phyloP scores from a whole-genome alignment of 1,140 invertebrate species.

The Potamilus streckersoni region DNA sequence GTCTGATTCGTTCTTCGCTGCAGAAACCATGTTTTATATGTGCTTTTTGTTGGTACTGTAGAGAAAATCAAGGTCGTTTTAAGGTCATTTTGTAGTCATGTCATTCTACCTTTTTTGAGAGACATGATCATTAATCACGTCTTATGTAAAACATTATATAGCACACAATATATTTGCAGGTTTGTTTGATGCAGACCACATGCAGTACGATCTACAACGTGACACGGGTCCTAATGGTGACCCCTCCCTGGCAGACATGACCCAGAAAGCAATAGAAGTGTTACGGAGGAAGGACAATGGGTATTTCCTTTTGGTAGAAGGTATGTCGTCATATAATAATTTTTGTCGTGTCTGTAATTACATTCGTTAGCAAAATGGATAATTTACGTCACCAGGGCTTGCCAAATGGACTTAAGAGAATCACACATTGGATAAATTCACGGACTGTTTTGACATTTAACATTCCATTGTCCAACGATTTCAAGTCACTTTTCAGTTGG shows the following conservation, averaged over 20 bases:
- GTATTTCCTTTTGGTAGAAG: conserved; percentile 91
- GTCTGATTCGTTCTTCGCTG: no score
- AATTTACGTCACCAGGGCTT: no score
- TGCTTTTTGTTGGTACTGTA: neutral
- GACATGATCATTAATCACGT: no score
- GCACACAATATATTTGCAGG: conserved; percentile 50
- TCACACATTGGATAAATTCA: no score
- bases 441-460: no score
- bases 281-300: conserved; percentile 83
- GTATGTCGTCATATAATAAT: conserved; percentile 65
- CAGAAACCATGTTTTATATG: neutral
- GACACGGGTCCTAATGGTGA: conserved; percentile 68
- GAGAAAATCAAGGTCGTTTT: neutral
- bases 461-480: no score
- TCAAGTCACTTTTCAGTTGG: no score
- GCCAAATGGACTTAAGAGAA: no score
- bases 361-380: no score
- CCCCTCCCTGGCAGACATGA: conserved; percentile 86
- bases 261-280: conserved; percentile 85
- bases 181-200: conserved; percentile 80
- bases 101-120: neutral
- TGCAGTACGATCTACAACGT: conserved; percentile 81
- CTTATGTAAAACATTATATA: neutral
- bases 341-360: no score
- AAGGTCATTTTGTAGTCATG: neutral